Evolutionary conservation across 2,113 vertebrate species (phyloP).

Genomic region (Marmota flaviventris): DNA sequence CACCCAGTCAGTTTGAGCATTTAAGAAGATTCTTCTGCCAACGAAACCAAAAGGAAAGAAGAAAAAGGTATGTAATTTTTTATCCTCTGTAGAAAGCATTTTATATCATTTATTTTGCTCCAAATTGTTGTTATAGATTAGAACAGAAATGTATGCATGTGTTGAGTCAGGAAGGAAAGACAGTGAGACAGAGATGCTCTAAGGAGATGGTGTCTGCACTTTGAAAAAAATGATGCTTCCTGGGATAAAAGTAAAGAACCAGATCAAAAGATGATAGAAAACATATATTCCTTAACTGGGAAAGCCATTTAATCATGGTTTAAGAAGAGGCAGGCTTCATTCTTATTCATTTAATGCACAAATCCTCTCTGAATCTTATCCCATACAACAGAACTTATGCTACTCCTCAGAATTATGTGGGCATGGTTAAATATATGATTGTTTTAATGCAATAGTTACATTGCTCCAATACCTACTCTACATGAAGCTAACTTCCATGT

Average conservation of each 20-base stretch:
- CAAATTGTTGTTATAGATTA: slow-evolving; percentile 30
- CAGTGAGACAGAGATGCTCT: background rate
- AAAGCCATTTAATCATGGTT: background rate
- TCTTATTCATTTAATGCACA: background rate
- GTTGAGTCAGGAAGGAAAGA: background rate
- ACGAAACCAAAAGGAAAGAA: slow-evolving; percentile 69
- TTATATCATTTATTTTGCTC: slow-evolving; percentile 56
- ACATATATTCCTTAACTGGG: background rate
- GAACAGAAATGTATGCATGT: background rate
- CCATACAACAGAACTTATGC: background rate
- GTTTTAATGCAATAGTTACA: background rate
- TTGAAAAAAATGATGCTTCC: slow-evolving; percentile 34
- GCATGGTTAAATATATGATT: background rate
- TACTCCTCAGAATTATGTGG: background rate
- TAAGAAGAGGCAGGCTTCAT: background rate
- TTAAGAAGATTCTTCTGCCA: slow-evolving; percentile 79
- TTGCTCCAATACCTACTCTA: background rate
- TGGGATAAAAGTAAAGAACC: background rate
- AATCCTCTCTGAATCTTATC: background rate
- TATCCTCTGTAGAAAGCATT: slow-evolving; percentile 74
- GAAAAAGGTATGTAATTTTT: slow-evolving; percentile 77
- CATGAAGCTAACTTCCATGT: slow-evolving; percentile 20
- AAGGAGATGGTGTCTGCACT: background rate
- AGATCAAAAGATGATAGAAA: background rate
- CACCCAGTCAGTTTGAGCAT: slow-evolving; percentile 68